A percentile compares a stretch with the other conserved stretches of the same genome.
phyloP scores from a whole-genome alignment of 2,888 invertebrate species.

The Drosophila pegasa region DNA sequence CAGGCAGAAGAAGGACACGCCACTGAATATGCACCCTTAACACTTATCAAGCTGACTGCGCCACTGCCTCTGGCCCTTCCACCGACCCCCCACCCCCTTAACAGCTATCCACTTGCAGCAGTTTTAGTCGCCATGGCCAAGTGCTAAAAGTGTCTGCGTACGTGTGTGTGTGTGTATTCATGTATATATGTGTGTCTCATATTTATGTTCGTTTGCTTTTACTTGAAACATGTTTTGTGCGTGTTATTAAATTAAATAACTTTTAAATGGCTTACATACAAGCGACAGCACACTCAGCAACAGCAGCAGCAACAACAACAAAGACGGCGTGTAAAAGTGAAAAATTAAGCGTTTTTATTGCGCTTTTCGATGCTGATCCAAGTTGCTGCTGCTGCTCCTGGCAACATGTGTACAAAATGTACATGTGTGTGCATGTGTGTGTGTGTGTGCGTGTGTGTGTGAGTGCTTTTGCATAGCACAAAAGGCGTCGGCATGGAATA shows the following conservation, averaged over 20 bases:
- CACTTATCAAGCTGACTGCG: background rate
- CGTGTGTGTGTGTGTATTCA: background rate
- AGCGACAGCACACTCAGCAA: conserved; percentile 47
- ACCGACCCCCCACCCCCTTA: no score
- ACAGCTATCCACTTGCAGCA: conserved; percentile 4
- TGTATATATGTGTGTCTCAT: conserved; percentile 14
- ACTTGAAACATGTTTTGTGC: conserved; percentile 69
- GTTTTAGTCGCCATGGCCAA: conserved; percentile 21
- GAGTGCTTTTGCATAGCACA: conserved; percentile 65
- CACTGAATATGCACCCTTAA: background rate
- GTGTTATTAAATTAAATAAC: conserved; percentile 80
- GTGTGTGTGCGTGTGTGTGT: conserved; percentile 23
- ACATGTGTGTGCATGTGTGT: conserved; percentile 24
- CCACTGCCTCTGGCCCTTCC: no score
- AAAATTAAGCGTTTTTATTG: conserved; percentile 81
- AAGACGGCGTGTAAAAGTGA: conserved; percentile 71
- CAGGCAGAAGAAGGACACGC: background rate
- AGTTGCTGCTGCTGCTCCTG: conserved; percentile 44
- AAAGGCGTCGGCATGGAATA: conserved; percentile 70
- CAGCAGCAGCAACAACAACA: conserved; percentile 18
- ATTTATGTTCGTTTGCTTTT: conserved; percentile 64
- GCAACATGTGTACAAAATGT: conserved; percentile 74
- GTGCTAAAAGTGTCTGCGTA: conserved; percentile 1
- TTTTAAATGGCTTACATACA: conserved; percentile 74
- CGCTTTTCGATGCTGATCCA: conserved; percentile 66